These are phyloP conservation scores for Ophion ventricosus DNA, from an alignment of 2,888 invertebrate genomes.

Conservation along the genomic window DNA sequence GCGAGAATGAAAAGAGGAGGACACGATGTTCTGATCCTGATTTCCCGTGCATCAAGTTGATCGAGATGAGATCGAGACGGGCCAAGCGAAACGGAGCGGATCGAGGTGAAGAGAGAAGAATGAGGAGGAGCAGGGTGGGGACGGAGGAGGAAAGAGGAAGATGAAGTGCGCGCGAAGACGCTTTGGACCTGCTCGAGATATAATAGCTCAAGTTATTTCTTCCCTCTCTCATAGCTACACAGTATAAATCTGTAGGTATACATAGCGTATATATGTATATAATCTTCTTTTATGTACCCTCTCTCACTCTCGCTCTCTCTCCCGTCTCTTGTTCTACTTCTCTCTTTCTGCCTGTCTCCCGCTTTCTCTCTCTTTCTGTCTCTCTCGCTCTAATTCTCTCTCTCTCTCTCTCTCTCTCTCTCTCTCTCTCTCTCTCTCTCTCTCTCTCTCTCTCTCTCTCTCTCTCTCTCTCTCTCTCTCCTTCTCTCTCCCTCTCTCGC, in stretches of 20 bases:
- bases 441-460: conserved; percentile 31
- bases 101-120: conserved; percentile 57
- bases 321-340: background rate
- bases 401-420: background rate
- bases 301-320: conserved; percentile 26
- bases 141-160: conserved; percentile 50
- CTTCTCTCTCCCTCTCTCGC: background rate
- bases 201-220: conserved; percentile 60
- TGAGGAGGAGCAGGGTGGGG: conserved; percentile 62
- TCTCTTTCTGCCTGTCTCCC: conserved; percentile 23
- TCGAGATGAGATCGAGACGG: conserved; percentile 58
- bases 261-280: conserved; percentile 34
- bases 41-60: conserved; percentile 60
- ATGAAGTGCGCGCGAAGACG: conserved; percentile 42
- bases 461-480: background rate
- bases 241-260: conserved; percentile 50
- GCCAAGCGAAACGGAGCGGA: conserved; percentile 68
- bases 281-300: conserved; percentile 58
- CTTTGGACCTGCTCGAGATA: conserved; percentile 54
- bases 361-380: background rate
- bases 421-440: conserved; percentile 30
- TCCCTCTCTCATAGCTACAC: conserved; percentile 27
- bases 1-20: conserved; percentile 44
- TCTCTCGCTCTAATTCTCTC: too few species aligned
- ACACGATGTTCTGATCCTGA: conserved; percentile 63